Evolutionary conservation across 2,797 vertebrate species (phyloP), one percentile per base, ranked within the genome.

Genomic region (Hypotaenidia okinawae): DNA sequence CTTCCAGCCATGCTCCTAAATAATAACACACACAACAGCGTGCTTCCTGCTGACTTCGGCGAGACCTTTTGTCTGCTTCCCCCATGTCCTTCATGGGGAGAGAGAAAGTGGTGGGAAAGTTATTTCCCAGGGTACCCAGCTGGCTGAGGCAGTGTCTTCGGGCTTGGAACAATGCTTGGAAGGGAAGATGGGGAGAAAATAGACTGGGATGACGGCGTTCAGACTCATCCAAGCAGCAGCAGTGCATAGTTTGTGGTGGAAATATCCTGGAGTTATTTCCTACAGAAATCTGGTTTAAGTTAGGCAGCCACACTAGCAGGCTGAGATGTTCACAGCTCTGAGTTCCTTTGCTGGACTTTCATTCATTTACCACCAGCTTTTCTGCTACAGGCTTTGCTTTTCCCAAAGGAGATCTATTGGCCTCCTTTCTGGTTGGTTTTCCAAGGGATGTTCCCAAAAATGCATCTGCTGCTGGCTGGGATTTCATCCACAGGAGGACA

Each of bases 21-120:
- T 7, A 70, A 35, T 54, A 70, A 68, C 90, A 49, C 72, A 55
- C 30, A 32, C 45, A 82, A 30, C 58, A 2, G 0, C 2, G 5
- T 16, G 13, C 76, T 89, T 94, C 95, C 95, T 10, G 9, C 84
- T 68, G 73, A 28, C 79, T 91, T 66, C 5, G 30, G 51, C 25
- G 16, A 92, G 81, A 87, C 77, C 86, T 93, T 85, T 58, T 43
- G 33, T 90, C 96, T 94, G 89, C 90, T 84, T 81, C 77, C 87
- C 91, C 13, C 5, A 0, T 73, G 58, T 75, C 87, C 89, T 93
- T 89, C 86, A 39, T 76, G 33, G 37, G 61, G 84, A 96, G 95
- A 95, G 84, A 70, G 74, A 52, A 94, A 97, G 94, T 88, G 77
- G 69, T 84, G 89, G 93, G 59, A 93, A 94, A 93, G 96, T 87